A percentile compares a stretch with the other conserved stretches of the same genome.
Conservation (phyloP, 2,797 vertebrate species). For the Trachops cirrhosus region DNA sequence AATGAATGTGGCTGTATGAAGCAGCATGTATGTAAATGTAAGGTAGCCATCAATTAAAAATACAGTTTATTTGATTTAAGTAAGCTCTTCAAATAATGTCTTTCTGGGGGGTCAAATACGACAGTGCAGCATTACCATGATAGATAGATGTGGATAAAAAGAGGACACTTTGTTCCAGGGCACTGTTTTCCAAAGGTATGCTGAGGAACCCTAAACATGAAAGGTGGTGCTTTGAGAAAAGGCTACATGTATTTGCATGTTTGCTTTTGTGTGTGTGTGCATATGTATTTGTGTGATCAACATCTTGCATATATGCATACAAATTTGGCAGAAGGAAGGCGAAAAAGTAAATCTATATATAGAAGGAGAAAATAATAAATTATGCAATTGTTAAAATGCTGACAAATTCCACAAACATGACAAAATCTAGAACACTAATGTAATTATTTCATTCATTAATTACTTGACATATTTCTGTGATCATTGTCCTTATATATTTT, state of each 20-base stretch:
- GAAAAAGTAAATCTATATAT: not conserved
- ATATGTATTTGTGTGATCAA: not conserved
- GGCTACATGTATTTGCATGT: not conserved
- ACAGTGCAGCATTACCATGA: not conserved
- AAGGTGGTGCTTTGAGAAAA: conserved; percentile 1
- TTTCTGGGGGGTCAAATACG: conserved; percentile 35
- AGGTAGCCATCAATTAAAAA: conserved; percentile 27
- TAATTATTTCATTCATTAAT: not conserved
- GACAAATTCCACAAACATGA: not conserved
- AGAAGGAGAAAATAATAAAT: not conserved
- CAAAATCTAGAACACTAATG: not conserved
- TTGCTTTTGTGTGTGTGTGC: not conserved
- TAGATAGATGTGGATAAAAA: not conserved
- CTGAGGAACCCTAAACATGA: not conserved
- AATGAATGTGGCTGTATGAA: not conserved
- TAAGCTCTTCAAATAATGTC: conserved; percentile 51
- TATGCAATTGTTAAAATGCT: not conserved
- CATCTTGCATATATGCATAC: not conserved
- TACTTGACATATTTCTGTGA: not conserved
- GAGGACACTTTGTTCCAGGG: not conserved
- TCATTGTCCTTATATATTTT: not conserved
- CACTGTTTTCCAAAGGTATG: conserved; percentile 11
- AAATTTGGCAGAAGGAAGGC: not conserved
- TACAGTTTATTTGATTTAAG: conserved; percentile 53
- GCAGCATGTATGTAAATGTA: not conserved